Evolutionary conservation across 2,113 vertebrate species (phyloP), one percentile per base, ranked within the genome.

Genomic region (Mirounga angustirostris): DNA sequence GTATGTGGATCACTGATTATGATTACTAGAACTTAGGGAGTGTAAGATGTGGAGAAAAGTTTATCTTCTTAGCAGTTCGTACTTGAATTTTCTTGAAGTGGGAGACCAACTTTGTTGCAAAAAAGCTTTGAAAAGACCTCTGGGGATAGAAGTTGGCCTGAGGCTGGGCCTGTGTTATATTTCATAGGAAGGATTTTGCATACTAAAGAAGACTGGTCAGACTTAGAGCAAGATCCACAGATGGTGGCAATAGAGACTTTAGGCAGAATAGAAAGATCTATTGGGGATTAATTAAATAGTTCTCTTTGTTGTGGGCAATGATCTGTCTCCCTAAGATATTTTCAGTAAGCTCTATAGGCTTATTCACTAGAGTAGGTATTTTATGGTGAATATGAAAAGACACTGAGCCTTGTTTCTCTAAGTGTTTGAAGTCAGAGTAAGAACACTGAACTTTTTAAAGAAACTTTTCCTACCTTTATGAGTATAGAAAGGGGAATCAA

Each of bases 221-320:
- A 88, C 4, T 61, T 87, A 30, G 3, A 74, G 4, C 30, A 83
- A 97, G 7, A 87, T 52, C 30, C 24, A n/a, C 6, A 46, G 6
- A 67, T n/a, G 54, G 8, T 65, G 13, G 4, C 28, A 80, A 69
- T 59, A 79, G 36, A 82, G 24, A 83, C 24, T 87, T 63, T 69
- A 40, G n/a, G 43, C 19, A 90, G 74, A 94, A 79, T 15, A 52
- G 11, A 73, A 95, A 40, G 71, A 58, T 33, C 30, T 93, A 18
- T 4, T 80, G 52, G 79, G 16, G 11, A 94, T 92, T 97, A 97
- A 95, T 83, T 78, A 95, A 78, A 73, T 69, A 58, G 50, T 69
- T 95, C 13, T 63, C 52, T 89, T 67, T 82, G 15, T 79, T 87
- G 19, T 81, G 30, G 22, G 12, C 56, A 94, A 90, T 63, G 16